phyloP scores from a whole-genome alignment of 2,797 vertebrate species.

The Rhinichthys osculus region DNA sequence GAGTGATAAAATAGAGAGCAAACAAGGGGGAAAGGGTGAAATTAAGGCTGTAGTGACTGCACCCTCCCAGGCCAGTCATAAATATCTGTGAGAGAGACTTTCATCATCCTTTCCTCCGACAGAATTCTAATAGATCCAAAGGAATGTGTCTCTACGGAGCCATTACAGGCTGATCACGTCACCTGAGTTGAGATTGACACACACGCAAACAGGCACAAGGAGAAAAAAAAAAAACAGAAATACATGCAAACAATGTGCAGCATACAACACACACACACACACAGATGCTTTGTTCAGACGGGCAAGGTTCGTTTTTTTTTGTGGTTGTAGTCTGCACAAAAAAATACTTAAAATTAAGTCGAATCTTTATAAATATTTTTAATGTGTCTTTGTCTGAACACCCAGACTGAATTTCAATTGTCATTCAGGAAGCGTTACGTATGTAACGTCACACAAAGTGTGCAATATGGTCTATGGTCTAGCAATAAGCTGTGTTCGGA shows the following conservation, averaged over 20 bases:
- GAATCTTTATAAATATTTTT: not conserved
- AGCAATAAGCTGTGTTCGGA: not conserved
- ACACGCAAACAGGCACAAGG: not conserved
- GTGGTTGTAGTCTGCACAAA: not conserved
- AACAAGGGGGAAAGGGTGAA: constrained; percentile 25
- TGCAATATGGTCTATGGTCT: not conserved
- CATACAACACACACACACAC: not conserved
- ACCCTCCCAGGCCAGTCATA: constrained; percentile 51
- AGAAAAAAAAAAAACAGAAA: not conserved
- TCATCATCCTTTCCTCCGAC: constrained; percentile 34
- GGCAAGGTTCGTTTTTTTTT: no score
- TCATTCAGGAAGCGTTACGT: not conserved
- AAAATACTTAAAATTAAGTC: not conserved
- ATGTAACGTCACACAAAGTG: not conserved
- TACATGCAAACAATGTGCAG: constrained; percentile 24
- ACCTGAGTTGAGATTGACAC: constrained; percentile 44
- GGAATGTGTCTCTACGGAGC: constrained; percentile 28
- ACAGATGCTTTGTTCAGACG: not conserved
- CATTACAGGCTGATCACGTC: constrained; percentile 40
- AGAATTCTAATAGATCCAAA: constrained; percentile 47
- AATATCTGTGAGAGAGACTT: constrained; percentile 39
- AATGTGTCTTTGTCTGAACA: not conserved
- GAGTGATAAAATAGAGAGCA: constrained; percentile 13
- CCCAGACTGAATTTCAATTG: not conserved
- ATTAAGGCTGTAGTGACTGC: constrained; percentile 42